Evolutionary conservation across 2,113 vertebrate species (phyloP), one percentile per base, ranked within the genome.

Genomic region (Oryzias javanicus): DNA sequence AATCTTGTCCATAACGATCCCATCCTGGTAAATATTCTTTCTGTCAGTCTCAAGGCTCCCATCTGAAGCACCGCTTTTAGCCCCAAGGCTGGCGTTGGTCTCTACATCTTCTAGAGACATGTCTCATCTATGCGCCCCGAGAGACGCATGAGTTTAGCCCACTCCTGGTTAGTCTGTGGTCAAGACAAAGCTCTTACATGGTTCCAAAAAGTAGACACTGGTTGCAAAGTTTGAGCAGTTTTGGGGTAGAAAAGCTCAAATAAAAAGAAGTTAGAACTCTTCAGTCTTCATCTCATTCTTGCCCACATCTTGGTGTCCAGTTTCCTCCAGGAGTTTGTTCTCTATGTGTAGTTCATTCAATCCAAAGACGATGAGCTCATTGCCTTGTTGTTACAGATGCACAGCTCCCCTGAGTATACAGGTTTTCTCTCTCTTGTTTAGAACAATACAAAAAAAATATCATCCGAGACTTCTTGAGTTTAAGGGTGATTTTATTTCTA

Each of bases 1-100:
- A 5, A 92, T 90, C 76, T 92, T 89, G 64, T 82, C 92, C 92
- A 93, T 14, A 73, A 81, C 51, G 54, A 92, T 78, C 61, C 72
- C 79, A 75, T 79, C 79, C 59, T 82, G 83, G 62, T 71, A 22
- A 17, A 65, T 68, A 60, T 16, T 59, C 12, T 60, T 62, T 51
- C 6, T 48, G 12, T 59, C 12, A 57, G 60, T 47, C 8, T 50
- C 19, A 66, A 53, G 42, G 44, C 16, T 46, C 7, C 16, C 46
- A 13, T 82, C 67, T 5, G 63, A 74, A 18, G 47, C 6, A 40
- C 5, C 1, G 4, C 69, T 82, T 29, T 77, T 60, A 57, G 64
- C 64, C 22, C 54, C 74, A 0, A 76, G 49, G 70, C 82, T 79
- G 20, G 12, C n/a, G 7, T 41, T 47, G 73, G 78, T 82, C 49